Base-by-base conservation (phyloP, 2,888 invertebrate genomes). In the Zygogramma bicolorata region DNA sequence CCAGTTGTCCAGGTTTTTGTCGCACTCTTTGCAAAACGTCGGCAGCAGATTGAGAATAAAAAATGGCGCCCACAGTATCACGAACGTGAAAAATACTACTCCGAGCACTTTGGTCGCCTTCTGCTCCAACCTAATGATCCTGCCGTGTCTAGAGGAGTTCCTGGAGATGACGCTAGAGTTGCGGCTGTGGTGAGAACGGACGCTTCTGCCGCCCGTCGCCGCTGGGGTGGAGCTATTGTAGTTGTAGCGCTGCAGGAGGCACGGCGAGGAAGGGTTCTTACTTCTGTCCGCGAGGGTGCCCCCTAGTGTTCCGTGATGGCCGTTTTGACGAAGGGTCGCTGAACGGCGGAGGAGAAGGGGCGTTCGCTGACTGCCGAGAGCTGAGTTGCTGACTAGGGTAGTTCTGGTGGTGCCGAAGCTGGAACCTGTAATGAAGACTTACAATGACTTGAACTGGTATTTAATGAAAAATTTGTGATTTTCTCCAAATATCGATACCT, bases 101-200 rank as follows among this genome's bases (percentile, higher is more conserved):
- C 97, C 97, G 20, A 97, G 88, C 3, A 97, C 98, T 88, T 98
- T 97, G 10, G 98, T 97, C 0, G 98, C 98, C 86, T 98, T 98
- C 85, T 98, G 97, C 85, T 98, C 97, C 65, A 97, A 90, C 3
- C 95, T 90, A 66, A 97, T 92, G 82, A 94, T 95, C 71, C 95
- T 89, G 0, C 95, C 95, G 83, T 95, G 95, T 0, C 95, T 90
- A 0, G 94, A 94, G 0, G 94, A 94, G 82, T 94, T 94, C 68
- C 94, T 89, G 5, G 94, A 95, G 63, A 95, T 92, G 0, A 95
- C 93, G 85, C 94, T 94, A 20, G 95, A 94, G 79, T 94, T 95
- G 67, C 95, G 89, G 10, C 93, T 93, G 85, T 94, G 94, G 82
- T 94, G 94, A 0, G 92, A 90, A 68, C 93, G 90, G 4, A 91